Percentiles rank a stretch among this genome's conserved stretches.
phyloP scores from a whole-genome alignment of 2,113 vertebrate species.

The Channa argus region DNA sequence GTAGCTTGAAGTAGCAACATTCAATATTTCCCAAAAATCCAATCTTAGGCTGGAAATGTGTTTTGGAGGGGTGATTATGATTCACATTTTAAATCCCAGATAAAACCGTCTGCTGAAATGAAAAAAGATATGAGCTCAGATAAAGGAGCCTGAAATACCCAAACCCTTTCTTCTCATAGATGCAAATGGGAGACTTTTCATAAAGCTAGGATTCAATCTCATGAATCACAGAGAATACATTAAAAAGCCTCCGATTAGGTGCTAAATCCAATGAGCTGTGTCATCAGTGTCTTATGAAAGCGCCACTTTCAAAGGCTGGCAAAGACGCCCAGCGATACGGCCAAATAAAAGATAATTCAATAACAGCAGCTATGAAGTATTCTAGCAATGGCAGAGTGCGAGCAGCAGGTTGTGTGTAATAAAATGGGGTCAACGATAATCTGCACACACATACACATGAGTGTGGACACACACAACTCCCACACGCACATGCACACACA shows the following conservation, averaged over 20 bases:
- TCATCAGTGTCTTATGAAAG: slow-evolving; percentile 66
- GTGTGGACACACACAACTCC: not conserved
- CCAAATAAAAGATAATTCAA: slow-evolving; percentile 71
- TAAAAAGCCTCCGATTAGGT: slow-evolving; percentile 71
- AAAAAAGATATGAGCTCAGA: slow-evolving; percentile 72
- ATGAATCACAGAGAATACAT: slow-evolving; percentile 69
- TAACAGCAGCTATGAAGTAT: slow-evolving; percentile 46
- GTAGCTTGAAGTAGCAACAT: slow-evolving; percentile 58
- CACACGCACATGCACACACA: slow-evolving; percentile 12
- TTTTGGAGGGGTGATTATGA: slow-evolving; percentile 71
- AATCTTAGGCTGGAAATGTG: slow-evolving; percentile 63
- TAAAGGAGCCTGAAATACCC: slow-evolving; percentile 67
- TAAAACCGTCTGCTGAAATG: slow-evolving; percentile 73
- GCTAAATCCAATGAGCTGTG: slow-evolving; percentile 70
- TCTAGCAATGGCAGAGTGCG: slow-evolving; percentile 2
- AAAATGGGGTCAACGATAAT: slow-evolving; percentile 56
- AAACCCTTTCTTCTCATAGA: slow-evolving; percentile 56
- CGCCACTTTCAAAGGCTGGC: slow-evolving; percentile 48
- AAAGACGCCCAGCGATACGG: slow-evolving; percentile 31
- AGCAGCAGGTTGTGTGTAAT: slow-evolving; percentile 41
- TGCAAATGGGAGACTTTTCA: slow-evolving; percentile 77
- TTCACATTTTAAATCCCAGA: slow-evolving; percentile 75
- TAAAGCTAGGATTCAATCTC: slow-evolving; percentile 72
- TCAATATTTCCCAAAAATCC: slow-evolving; percentile 60
- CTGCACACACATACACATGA: slow-evolving; percentile 15